These are phyloP conservation scores for Sternotherus odoratus DNA, from an alignment of 2,797 vertebrate species.

Conservation along the genomic window DNA sequence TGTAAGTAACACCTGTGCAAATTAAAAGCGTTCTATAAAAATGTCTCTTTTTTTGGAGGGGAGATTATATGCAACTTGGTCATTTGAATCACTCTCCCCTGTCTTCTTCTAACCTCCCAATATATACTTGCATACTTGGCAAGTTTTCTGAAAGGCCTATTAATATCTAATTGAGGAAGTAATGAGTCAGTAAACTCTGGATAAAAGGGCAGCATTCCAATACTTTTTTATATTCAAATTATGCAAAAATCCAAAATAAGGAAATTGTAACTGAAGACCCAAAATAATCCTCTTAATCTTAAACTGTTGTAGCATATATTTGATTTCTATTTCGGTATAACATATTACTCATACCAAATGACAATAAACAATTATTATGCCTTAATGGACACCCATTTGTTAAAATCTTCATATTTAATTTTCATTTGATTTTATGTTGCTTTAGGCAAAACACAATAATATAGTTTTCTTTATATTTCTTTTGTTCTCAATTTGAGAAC, in stretches of 20 bases:
- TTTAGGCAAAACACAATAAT: slow-evolving; percentile 7
- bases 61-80: background rate
- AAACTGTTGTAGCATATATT: slow-evolving; percentile 38
- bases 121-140: background rate
- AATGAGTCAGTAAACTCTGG: slow-evolving; percentile 9
- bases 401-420: slow-evolving; percentile 43
- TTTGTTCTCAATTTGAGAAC: slow-evolving; percentile 33
- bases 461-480: background rate
- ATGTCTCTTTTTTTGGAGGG: background rate
- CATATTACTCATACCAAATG: slow-evolving; percentile 49
- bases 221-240: slow-evolving; percentile 34
- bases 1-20: background rate
- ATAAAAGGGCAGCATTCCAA: slow-evolving; percentile 13
- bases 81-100: background rate
- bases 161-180: slow-evolving; percentile 44
- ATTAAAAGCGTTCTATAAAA: slow-evolving; percentile 4
- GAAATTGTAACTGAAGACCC: slow-evolving; percentile 30
- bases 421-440: slow-evolving; percentile 24
- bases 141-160: background rate
- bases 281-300: slow-evolving; percentile 65
- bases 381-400: slow-evolving; percentile 61
- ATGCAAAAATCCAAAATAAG: slow-evolving; percentile 14
- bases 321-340: slow-evolving; percentile 54
- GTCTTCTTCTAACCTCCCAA: slow-evolving; percentile 37
- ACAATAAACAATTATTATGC: slow-evolving; percentile 48